Base-by-base conservation (phyloP, 2,797 vertebrate species). In the Botia kubotai region DNA sequence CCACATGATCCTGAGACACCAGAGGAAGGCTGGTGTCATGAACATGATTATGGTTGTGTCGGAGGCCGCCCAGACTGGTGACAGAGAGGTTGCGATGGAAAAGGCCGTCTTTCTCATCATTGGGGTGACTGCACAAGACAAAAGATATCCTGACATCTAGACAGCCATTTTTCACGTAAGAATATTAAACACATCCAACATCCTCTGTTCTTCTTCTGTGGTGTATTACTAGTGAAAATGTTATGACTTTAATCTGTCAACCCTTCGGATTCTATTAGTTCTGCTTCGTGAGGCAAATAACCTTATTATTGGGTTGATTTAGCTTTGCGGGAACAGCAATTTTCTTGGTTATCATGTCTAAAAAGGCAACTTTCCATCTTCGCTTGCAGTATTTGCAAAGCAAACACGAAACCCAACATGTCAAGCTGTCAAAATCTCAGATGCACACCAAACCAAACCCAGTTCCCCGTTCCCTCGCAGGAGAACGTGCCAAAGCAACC, bases 21-120 rank as follows among this genome's bases (percentile, higher is more conserved):
- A 95, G 92, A 0, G 97, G 96, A 86, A 95, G 84, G 0, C 83
- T 94, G 1, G 95, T 94, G 66, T 98, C 96, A 0, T 91, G 93
- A 75, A 94, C 82, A 4, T 97, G 94, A 90, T 95, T 96, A 89
- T 96, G 95, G 84, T 96, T 95, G 66, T 93, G 94, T 72, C 94
- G 94, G 89, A 95, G 95, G 88, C 95, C 94, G 82, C 94, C 92
- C 84, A 98, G 91, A 66, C 96, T 97, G 92, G 90, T 92, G 86
- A 93, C 93, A 2, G 97, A 97, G 0, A 96, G 95, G 84, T 96
- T 96, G 82, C 96, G 96, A 0, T 97, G 96, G 81, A 98, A 98
- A 76, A 97, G 96, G 72, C 94, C 93, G 23, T 97, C 96, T 81
- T 98, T 98, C 83, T 97, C 93, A 75, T 99, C 97, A 10, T 97